A percentile compares a stretch with the other conserved stretches of the same genome.
Conservation (phyloP, 2,888 invertebrate genomes). For the Microchrysa polita region DNA sequence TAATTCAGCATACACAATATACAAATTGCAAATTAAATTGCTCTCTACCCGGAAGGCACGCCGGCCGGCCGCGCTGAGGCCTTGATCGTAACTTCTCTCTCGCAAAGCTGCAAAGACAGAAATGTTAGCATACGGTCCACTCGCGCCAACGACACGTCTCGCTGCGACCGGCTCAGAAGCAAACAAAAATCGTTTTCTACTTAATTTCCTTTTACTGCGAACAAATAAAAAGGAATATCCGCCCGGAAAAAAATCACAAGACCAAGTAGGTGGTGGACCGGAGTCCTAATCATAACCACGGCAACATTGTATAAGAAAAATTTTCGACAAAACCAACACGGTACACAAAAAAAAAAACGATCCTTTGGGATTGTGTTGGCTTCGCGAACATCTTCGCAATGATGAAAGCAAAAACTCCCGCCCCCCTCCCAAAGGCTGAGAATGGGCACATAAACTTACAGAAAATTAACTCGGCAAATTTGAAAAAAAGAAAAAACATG, state of each 20-base stretch:
- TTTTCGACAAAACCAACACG: neutral
- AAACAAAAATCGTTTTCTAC: slow-evolving; percentile 8
- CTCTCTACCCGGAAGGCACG: neutral
- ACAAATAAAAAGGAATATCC: neutral
- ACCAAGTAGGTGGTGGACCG: no score
- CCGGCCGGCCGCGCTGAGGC: no score
- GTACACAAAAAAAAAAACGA: neutral
- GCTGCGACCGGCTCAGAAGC: no score
- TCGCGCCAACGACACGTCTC: no score
- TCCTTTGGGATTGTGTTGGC: no score
- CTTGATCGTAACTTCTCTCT: neutral
- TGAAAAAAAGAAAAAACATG: no score
- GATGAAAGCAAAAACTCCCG: no score
- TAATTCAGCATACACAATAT: neutral
- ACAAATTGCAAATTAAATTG: slow-evolving; percentile 3
- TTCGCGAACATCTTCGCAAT: neutral
- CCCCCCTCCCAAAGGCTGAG: no score
- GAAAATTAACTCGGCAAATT: slow-evolving; percentile 48
- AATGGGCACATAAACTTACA: slow-evolving; percentile 47
- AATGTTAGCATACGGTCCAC: slow-evolving; percentile 8
- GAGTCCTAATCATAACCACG: neutral
- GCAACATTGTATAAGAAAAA: neutral
- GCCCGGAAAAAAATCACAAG: neutral
- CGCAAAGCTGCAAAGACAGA: neutral
- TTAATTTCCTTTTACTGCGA: neutral